phyloP scores from a whole-genome alignment of 2,113 vertebrate genomes.

The Saccopteryx bilineata region DNA sequence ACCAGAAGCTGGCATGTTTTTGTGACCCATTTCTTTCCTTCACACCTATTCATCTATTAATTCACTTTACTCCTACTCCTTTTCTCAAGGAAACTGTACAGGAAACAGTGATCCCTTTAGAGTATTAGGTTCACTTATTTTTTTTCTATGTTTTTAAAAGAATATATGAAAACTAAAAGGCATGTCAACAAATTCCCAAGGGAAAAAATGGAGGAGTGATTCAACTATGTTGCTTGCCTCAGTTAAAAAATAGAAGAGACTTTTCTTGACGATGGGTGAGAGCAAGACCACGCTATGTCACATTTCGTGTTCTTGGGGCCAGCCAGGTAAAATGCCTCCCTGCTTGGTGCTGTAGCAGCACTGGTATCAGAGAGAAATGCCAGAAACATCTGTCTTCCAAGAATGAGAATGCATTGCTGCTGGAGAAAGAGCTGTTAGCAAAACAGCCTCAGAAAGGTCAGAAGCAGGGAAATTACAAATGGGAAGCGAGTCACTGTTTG shows the following conservation, averaged over 20 bases:
- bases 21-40: neutral
- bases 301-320: neutral
- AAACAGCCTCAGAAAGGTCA: neutral
- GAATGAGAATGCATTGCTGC: neutral
- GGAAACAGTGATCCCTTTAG: neutral
- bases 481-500: rapidly evolving
- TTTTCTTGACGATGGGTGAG: neutral
- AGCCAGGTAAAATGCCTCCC: neutral
- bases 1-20: neutral
- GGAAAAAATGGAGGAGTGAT: neutral
- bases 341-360: neutral
- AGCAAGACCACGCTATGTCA: neutral
- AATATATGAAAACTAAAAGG: neutral
- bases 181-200: neutral
- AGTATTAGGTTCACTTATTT: neutral
- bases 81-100: neutral
- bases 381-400: neutral
- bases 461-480: neutral
- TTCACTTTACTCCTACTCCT: neutral
- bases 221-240: neutral
- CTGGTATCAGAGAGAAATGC: neutral
- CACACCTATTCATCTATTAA: neutral
- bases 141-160: neutral
- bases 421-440: neutral
- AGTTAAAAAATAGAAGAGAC: neutral